Percentiles rank a stretch among this genome's conserved stretches.
These are phyloP conservation scores for Sphaeramia orbicularis DNA, from an alignment of 2,797 vertebrate genomes.

Conservation along the genomic window DNA sequence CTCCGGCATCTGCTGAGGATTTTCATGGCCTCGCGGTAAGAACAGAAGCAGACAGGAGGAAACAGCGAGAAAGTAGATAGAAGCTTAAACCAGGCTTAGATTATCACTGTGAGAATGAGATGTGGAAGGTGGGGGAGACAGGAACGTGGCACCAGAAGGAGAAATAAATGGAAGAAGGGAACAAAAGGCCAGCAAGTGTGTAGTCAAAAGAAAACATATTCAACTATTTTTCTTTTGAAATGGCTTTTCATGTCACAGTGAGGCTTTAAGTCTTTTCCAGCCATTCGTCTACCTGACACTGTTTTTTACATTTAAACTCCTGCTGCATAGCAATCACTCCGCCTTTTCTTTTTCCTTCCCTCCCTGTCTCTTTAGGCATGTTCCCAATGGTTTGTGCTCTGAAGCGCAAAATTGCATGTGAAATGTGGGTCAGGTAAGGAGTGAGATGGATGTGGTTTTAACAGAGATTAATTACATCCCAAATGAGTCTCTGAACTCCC, in stretches of 20 bases:
- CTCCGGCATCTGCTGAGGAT: constrained; percentile 62
- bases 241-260: not conserved
- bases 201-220: constrained; percentile 17
- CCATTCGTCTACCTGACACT: constrained; percentile 4
- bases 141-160: constrained; percentile 17
- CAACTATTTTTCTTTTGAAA: constrained; percentile 15
- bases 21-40: constrained; percentile 34
- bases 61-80: constrained; percentile 27
- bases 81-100: constrained; percentile 40
- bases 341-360: not conserved
- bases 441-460: constrained; percentile 55
- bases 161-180: not conserved
- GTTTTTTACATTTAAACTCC: constrained; percentile 8
- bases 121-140: constrained; percentile 11
- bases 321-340: not conserved
- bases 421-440: constrained; percentile 52
- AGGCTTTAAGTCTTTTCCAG: constrained; percentile 3
- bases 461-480: constrained; percentile 70
- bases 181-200: constrained; percentile 11
- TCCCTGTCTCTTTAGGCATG: not conserved
- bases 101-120: constrained; percentile 31
- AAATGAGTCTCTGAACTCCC: constrained; percentile 50
- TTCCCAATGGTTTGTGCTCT: constrained; percentile 30
- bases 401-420: constrained; percentile 25
- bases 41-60: constrained; percentile 27